These are phyloP conservation scores for Tauraco hartlaubi DNA, from an alignment of 2,797 vertebrate genomes.

Conservation along the genomic window DNA sequence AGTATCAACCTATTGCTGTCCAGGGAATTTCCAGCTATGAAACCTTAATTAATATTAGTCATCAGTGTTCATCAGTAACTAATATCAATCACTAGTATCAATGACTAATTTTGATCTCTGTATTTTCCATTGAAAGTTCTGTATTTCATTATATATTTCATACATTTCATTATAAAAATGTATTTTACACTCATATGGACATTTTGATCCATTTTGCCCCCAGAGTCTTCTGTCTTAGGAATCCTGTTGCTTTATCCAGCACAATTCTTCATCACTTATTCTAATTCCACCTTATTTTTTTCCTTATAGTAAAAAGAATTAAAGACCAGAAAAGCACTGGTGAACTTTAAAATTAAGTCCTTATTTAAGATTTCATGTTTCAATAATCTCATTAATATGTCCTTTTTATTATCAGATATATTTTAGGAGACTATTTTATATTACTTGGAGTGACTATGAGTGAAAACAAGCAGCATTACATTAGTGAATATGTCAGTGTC, in stretches of 20 bases:
- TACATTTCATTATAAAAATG: background rate
- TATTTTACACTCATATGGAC: background rate
- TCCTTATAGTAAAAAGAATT: background rate
- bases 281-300: background rate
- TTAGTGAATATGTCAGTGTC: background rate
- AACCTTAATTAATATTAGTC: background rate
- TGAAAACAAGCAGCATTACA: background rate
- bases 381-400: background rate
- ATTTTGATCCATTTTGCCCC: background rate
- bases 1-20: background rate
- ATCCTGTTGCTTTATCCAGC: background rate
- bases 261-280: background rate
- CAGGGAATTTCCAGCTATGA: background rate
- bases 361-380: background rate
- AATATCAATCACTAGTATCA: background rate
- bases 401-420: background rate
- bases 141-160: background rate
- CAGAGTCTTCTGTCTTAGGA: background rate
- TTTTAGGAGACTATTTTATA: background rate
- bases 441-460: background rate
- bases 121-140: background rate
- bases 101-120: background rate
- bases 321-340: background rate
- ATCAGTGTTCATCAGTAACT: background rate
- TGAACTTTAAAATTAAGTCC: background rate